Percentiles rank a stretch among this genome's conserved stretches.
Conservation (phyloP, 1,140 invertebrate species). For the Coptotermes formosanus region DNA sequence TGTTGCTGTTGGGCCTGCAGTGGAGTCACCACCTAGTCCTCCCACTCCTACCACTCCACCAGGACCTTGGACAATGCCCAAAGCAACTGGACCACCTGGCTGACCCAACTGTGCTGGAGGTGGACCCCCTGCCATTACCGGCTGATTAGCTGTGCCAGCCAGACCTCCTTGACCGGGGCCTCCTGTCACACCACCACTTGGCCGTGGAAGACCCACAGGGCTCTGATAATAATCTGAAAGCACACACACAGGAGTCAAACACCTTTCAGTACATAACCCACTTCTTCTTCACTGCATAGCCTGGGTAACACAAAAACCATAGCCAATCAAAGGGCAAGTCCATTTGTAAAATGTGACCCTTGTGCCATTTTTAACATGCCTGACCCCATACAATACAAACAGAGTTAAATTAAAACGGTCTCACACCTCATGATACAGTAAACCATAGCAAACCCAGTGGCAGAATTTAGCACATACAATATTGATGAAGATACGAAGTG, state of each 20-base stretch:
- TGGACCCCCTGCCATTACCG: slow-evolving; percentile 26
- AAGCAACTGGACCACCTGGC: slow-evolving; percentile 25
- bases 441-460: too few species aligned
- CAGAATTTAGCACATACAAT: too few species aligned
- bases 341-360: too few species aligned
- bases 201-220: not conserved
- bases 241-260: not conserved
- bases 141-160: not conserved
- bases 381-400: too few species aligned
- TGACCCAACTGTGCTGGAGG: slow-evolving; percentile 22
- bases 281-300: too few species aligned
- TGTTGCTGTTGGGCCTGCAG: slow-evolving; percentile 27
- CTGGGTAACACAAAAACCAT: too few species aligned
- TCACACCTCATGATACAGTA: too few species aligned
- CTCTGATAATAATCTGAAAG: slow-evolving; percentile 23
- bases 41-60: slow-evolving; percentile 8
- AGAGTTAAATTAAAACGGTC: too few species aligned
- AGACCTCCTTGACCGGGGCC: slow-evolving; percentile 8
- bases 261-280: too few species aligned
- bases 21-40: not conserved
- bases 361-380: too few species aligned
- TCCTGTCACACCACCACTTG: slow-evolving; percentile 23
- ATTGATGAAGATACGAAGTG: too few species aligned
- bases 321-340: too few species aligned
- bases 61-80: not conserved